Evolutionary conservation across 2,888 invertebrate species (phyloP).

Genomic region (Endotricha flammealis): DNA sequence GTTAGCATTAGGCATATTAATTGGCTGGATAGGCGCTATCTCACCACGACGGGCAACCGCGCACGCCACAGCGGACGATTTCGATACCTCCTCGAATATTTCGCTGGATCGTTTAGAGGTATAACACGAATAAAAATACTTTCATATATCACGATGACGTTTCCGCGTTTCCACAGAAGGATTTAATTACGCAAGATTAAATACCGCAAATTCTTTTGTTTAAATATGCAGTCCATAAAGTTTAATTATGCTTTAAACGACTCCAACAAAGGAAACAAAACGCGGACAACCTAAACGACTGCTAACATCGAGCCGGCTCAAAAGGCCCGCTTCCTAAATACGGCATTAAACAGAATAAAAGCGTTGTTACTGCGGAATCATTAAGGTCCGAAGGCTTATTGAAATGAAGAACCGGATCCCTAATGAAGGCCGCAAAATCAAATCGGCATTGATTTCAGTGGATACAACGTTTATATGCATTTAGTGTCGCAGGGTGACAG

Average conservation of each 20-base stretch:
- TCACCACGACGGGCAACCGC: constrained; percentile 48
- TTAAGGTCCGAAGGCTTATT: constrained; percentile 67
- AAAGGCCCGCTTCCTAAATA: constrained; percentile 71
- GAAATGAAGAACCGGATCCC: constrained; percentile 72
- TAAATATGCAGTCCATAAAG: constrained; percentile 40
- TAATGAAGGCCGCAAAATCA: constrained; percentile 76
- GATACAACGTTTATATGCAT: constrained; percentile 62
- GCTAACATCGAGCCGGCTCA: constrained; percentile 47
- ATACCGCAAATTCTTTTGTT: constrained; percentile 32
- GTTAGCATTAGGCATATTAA: constrained; percentile 79
- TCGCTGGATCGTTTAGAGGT: constrained; percentile 7
- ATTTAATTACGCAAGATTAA: constrained; percentile 20
- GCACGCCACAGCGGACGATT: constrained; percentile 44
- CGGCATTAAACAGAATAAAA: constrained; percentile 65
- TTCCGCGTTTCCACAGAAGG: constrained; percentile 11
- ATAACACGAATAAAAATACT: constrained; percentile 8
- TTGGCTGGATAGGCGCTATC: constrained; percentile 71
- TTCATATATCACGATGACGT: constrained; percentile 5
- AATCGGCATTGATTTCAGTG: constrained; percentile 69
- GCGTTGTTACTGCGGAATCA: constrained; percentile 67
- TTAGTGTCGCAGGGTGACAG: constrained; percentile 51
- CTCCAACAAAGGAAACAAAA: constrained; percentile 43
- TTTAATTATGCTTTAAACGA: constrained; percentile 52
- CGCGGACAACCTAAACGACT: constrained; percentile 41
- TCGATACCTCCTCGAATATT: constrained; percentile 26